Evolutionary conservation across 2,888 invertebrate genomes (phyloP), one percentile per base, ranked within the genome.

Genomic region (Pterostichus niger): DNA sequence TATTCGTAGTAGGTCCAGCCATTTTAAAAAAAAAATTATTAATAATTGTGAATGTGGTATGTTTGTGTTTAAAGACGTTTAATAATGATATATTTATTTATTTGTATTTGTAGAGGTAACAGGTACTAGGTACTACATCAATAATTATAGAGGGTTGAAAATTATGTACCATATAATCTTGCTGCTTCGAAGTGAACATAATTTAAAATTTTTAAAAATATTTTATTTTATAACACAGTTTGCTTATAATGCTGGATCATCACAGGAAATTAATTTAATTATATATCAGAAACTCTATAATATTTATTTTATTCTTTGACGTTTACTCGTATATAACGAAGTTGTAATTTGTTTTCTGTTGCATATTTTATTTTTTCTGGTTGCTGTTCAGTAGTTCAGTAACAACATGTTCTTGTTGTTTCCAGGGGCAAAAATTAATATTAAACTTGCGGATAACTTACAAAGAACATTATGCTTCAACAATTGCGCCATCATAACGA

Each of bases 261-360:
- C 64, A 33, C 35, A 31, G 64, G 64, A 64, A 64, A 64, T 64
- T 64, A 64, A 64, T 64, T 64, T 64, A 64, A 64, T 64, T 33
- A 64, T 64, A 64, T 35, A 31, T 33, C n/a, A 13, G 35, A 31
- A 24, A 59, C 24, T 59, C 31, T n/a, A 31, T 33, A 61, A 61
- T 61, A 61, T 64, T 64, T 64, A 40, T 33, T 64, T 33, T 64
- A 49, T 49, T 49, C 49, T 49, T 49, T 49, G 49, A 49, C 49
- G 49, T 49, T 49, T 49, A 13, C 9, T 44, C 44, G 9, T 44
- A 40, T 40, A 40, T 40, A 40, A 40, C 40, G 40, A 40, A 40
- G 3, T 40, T 40, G 40, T 6, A 40, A 40, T 40, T 3, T n/a
- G 2, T 49, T 49, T 49, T 49, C 49, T 49, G 11, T 49, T 10